Conservation (phyloP, 2,797 vertebrate genomes). For the Paratrypauchen microcephalus region DNA sequence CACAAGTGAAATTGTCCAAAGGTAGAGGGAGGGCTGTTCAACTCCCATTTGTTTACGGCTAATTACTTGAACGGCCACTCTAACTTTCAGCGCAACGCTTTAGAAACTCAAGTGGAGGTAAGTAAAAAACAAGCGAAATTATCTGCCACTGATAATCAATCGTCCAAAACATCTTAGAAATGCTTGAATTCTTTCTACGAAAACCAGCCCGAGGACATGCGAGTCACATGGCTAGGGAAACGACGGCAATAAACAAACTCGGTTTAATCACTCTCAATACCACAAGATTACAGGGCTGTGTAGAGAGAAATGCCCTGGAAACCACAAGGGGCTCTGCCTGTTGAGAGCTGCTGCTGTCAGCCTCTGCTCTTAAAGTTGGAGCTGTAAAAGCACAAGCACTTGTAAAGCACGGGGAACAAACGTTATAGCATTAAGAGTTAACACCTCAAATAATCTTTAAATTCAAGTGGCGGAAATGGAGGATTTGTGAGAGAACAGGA, state of each 20-base stretch:
- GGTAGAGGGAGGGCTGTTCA: constrained; percentile 29
- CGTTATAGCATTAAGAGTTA: constrained; percentile 13
- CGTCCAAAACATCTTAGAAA: constrained; percentile 40
- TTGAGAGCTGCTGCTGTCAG: constrained; percentile 40
- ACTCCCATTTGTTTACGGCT: constrained; percentile 31
- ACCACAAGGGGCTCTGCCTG: constrained; percentile 58
- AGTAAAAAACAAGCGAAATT: constrained; percentile 43
- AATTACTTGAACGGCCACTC: constrained; percentile 8
- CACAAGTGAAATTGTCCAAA: neutral
- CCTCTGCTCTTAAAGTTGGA: constrained; percentile 27
- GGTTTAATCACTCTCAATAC: constrained; percentile 68
- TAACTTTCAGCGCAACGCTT: constrained; percentile 4
- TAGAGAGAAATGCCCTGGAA: constrained; percentile 68
- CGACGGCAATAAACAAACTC: constrained; percentile 67
- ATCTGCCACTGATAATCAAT: constrained; percentile 46
- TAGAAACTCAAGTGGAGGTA: constrained; percentile 19
- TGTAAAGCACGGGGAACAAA: constrained; percentile 14
- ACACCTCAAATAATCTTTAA: constrained; percentile 11
- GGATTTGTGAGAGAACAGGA: neutral
- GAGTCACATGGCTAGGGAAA: constrained; percentile 48
- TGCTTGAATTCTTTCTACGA: constrained; percentile 41
- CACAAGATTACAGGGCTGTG: constrained; percentile 70
- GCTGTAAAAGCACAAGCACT: constrained; percentile 24
- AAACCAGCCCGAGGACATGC: constrained; percentile 45
- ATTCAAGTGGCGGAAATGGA: constrained; percentile 4